Evolutionary conservation across 2,797 vertebrate species (phyloP).

Genomic region (Okamejei kenojei): DNA sequence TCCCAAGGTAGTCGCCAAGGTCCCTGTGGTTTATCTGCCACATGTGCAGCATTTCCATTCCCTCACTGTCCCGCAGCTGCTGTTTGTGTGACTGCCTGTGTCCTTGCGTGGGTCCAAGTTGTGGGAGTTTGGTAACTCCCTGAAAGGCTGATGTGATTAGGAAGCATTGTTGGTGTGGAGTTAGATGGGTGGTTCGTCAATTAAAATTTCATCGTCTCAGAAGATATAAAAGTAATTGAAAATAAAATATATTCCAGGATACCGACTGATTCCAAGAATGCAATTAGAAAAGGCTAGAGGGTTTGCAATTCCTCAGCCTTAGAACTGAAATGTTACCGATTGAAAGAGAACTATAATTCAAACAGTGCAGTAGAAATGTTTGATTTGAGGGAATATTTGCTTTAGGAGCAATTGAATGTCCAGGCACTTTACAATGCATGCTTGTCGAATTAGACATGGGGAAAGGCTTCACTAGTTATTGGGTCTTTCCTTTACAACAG

Average conservation of each 20-base stretch:
- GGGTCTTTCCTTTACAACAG: neutral
- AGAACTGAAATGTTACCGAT: neutral
- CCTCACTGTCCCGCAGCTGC: neutral
- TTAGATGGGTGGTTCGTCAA: neutral
- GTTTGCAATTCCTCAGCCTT: constrained; percentile 5
- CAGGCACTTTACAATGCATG: neutral
- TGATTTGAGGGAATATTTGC: neutral
- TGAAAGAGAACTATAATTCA: neutral
- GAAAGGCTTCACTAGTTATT: neutral
- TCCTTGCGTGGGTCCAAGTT: neutral
- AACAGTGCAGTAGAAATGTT: neutral
- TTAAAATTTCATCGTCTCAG: neutral
- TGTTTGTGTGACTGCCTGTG: neutral
- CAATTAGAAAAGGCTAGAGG: constrained; percentile 3
- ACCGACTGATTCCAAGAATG: neutral
- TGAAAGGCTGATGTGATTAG: neutral
- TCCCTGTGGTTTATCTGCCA: neutral
- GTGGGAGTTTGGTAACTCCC: neutral
- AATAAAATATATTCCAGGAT: neutral
- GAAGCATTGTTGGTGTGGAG: neutral
- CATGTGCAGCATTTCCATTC: neutral
- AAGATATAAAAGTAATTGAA: constrained; percentile 13
- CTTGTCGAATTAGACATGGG: neutral
- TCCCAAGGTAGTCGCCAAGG: neutral
- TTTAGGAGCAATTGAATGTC: neutral